Percentiles rank a stretch among this genome's conserved stretches.
Evolutionary conservation across 1,140 invertebrate genomes (phyloP).

Genomic region (Caenorhabditis remanei): DNA sequence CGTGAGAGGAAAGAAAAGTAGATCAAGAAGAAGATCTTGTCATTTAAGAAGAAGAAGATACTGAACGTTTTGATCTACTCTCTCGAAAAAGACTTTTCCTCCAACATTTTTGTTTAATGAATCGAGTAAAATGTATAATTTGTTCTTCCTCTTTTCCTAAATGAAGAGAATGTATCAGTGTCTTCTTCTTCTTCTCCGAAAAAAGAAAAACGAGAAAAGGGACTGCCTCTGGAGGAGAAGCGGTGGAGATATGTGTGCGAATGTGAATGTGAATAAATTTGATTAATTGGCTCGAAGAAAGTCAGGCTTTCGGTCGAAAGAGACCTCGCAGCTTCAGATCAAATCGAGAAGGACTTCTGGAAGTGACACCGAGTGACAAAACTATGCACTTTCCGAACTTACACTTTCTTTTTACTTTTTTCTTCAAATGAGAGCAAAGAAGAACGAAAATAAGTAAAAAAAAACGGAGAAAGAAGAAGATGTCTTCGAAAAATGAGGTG

Average conservation of each 20-base stretch:
- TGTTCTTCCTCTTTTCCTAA: neutral
- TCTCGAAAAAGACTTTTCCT: neutral
- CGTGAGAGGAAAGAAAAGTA: too few species aligned
- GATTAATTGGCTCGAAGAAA: slow-evolving; percentile 50
- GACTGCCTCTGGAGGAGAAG: slow-evolving; percentile 25
- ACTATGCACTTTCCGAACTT: slow-evolving; percentile 10
- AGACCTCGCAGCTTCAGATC: slow-evolving; percentile 9
- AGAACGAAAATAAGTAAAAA: neutral
- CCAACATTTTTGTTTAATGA: neutral
- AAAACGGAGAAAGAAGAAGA: slow-evolving; percentile 22
- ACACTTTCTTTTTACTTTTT: neutral
- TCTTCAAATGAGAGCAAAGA: neutral
- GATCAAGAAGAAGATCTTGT: too few species aligned
- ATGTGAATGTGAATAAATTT: slow-evolving; percentile 56
- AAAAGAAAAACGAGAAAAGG: slow-evolving; percentile 1
- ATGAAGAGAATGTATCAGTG: slow-evolving; percentile 43
- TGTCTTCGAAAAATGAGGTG: neutral
- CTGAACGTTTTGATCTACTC: too few species aligned
- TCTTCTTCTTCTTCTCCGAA: slow-evolving; percentile 3
- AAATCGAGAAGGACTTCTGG: slow-evolving; percentile 22
- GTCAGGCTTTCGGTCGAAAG: slow-evolving; percentile 42
- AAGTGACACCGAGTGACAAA: slow-evolving; percentile 18
- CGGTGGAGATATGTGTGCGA: slow-evolving; percentile 46
- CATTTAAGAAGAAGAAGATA: too few species aligned
- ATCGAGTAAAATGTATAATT: slow-evolving; percentile 46